A percentile compares a stretch with the other conserved stretches of the same genome.
These are phyloP conservation scores for Platyura marginata DNA, from an alignment of 1,140 invertebrate species.

Conservation along the genomic window DNA sequence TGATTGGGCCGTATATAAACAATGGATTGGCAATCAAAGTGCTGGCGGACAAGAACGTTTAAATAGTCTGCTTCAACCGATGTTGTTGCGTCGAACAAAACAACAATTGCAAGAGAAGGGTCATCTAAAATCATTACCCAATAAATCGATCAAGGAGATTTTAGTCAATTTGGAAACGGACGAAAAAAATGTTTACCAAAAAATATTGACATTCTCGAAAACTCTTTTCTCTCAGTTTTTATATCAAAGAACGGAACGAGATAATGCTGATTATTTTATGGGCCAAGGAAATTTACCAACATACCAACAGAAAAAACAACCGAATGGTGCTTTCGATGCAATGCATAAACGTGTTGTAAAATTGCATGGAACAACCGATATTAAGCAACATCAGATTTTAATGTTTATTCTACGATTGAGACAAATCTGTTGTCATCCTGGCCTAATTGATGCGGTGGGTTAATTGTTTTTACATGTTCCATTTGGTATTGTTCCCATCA, in stretches of 20 bases:
- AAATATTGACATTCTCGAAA: constrained; percentile 49
- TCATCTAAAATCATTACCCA: constrained; percentile 39
- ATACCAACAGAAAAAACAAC: too few species aligned
- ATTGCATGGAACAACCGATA: too few species aligned
- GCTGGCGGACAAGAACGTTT: constrained; percentile 50
- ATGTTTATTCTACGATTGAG: constrained; percentile 64
- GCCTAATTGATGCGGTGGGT: constrained; percentile 37
- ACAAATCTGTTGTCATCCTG: constrained; percentile 78
- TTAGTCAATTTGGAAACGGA: constrained; percentile 40
- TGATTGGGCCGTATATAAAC: constrained; percentile 52
- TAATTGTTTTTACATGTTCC: too few species aligned
- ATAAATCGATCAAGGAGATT: constrained; percentile 35
- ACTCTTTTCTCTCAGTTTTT: constrained; percentile 58
- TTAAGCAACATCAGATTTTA: constrained; percentile 59
- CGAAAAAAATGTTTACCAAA: constrained; percentile 63
- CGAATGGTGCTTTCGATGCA: too few species aligned
- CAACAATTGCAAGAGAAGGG: constrained; percentile 43
- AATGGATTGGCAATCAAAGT: constrained; percentile 48
- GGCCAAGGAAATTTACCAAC: too few species aligned
- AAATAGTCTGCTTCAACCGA: constrained; percentile 54
- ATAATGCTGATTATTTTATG: too few species aligned
- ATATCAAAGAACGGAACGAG: constrained; percentile 32
- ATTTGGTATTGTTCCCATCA: too few species aligned
- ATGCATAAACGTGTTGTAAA: too few species aligned
- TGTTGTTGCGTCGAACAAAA: constrained; percentile 75